These are phyloP conservation scores for Pteromalus puparum DNA, from an alignment of 1,140 invertebrate genomes.

Conservation along the genomic window DNA sequence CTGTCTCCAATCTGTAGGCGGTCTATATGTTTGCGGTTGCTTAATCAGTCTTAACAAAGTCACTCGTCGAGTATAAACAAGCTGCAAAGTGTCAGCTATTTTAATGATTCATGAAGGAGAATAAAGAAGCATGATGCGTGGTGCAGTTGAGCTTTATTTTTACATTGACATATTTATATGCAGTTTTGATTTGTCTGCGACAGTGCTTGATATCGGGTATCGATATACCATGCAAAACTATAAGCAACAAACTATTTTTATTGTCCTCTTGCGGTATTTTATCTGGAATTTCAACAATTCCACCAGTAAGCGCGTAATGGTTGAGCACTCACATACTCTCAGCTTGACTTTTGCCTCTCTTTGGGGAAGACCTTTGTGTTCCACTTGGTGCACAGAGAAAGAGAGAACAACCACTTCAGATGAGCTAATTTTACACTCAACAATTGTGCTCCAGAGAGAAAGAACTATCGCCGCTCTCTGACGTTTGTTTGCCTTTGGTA, in stretches of 20 bases:
- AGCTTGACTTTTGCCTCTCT: not conserved
- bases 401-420: constrained; percentile 15
- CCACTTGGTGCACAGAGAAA: constrained; percentile 5
- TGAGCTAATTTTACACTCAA: constrained; percentile 41
- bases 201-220: not conserved
- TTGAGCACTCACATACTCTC: not conserved
- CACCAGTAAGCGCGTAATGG: not conserved
- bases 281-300: not conserved
- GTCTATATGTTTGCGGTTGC: not conserved
- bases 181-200: not conserved
- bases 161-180: not conserved
- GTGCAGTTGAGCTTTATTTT: not conserved
- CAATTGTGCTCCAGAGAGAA: not conserved
- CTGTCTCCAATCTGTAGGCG: not conserved
- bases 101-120: constrained; percentile 26
- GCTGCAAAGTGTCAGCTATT: constrained; percentile 13
- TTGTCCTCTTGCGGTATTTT: not conserved
- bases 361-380: constrained; percentile 5
- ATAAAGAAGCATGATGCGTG: not conserved
- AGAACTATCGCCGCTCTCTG: not conserved
- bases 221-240: not conserved
- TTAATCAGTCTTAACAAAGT: constrained; percentile 31
- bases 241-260: not conserved
- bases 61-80: constrained; percentile 20
- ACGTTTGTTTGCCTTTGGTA: constrained; percentile 14